Conservation (phyloP, 2,797 vertebrate genomes). For the Dipus sagitta region DNA sequence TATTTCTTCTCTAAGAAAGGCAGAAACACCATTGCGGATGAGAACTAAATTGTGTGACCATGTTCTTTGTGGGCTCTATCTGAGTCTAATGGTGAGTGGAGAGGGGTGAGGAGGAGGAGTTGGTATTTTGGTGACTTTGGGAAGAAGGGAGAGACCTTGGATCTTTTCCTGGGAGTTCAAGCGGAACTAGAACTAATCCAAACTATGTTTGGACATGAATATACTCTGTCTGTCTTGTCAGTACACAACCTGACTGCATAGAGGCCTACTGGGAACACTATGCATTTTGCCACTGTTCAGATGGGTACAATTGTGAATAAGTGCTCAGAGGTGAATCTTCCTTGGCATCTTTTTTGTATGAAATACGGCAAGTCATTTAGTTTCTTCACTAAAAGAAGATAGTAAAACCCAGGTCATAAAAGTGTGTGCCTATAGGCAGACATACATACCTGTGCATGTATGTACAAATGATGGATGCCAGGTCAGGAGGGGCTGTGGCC, state of each 20-base stretch:
- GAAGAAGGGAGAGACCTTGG: background rate
- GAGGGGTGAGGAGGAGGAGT: background rate
- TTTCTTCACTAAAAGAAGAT: conserved; percentile 7
- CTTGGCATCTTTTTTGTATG: background rate
- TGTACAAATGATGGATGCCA: background rate
- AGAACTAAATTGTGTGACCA: background rate
- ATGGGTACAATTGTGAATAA: background rate
- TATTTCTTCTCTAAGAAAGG: conserved; percentile 54
- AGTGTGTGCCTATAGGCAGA: background rate
- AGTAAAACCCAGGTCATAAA: conserved; percentile 16
- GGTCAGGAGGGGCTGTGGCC: background rate
- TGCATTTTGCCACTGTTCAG: background rate
- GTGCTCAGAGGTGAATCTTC: background rate
- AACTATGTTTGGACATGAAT: background rate
- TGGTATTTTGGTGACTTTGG: conserved; percentile 18
- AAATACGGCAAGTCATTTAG: background rate
- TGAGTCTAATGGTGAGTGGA: background rate
- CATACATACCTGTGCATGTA: too few species aligned
- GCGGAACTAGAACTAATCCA: too few species aligned
- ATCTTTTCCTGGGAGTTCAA: background rate
- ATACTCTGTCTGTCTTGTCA: background rate
- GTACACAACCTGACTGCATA: background rate
- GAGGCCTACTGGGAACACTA: background rate
- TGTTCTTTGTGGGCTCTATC: background rate
- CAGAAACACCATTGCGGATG: background rate